Conservation (phyloP, 2,113 vertebrate genomes). For the Menidia beryllina region DNA sequence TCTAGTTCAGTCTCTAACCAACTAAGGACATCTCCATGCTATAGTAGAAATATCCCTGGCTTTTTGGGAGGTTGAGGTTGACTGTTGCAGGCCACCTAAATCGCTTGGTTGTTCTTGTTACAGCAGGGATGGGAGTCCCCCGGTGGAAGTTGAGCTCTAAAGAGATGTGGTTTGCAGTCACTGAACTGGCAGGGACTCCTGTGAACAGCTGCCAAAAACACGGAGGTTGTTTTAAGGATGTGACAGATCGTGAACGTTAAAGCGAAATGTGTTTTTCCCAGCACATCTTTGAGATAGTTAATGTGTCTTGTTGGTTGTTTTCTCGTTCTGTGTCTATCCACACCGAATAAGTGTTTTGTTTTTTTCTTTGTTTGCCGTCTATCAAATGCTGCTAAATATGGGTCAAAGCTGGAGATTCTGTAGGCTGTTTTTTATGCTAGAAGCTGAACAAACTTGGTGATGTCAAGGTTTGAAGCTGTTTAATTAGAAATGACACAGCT, state of each 20-base stretch:
- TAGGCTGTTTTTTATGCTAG: background rate
- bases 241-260: no score
- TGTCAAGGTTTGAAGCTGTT: no score
- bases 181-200: background rate
- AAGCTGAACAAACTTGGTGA: no score
- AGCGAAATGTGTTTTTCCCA: background rate
- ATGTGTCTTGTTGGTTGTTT: background rate
- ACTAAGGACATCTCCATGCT: no score
- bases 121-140: constrained; percentile 6
- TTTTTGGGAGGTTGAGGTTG: background rate
- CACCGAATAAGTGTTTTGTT: no score
- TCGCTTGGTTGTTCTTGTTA: background rate
- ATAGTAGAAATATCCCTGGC: constrained; percentile 18
- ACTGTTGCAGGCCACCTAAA: background rate
- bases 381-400: constrained; percentile 23
- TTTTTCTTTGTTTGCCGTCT: constrained; percentile 1
- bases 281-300: background rate
- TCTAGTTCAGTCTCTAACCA: no score
- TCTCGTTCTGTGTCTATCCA: background rate
- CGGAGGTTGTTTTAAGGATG: no score
- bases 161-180: background rate
- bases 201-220: no score
- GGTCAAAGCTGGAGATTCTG: constrained; percentile 29
- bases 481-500: no score
- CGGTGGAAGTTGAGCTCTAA: no score